These are phyloP conservation scores for Oryzias dopingdopingensis DNA, from an alignment of 2,797 vertebrate species.

Conservation along the genomic window DNA sequence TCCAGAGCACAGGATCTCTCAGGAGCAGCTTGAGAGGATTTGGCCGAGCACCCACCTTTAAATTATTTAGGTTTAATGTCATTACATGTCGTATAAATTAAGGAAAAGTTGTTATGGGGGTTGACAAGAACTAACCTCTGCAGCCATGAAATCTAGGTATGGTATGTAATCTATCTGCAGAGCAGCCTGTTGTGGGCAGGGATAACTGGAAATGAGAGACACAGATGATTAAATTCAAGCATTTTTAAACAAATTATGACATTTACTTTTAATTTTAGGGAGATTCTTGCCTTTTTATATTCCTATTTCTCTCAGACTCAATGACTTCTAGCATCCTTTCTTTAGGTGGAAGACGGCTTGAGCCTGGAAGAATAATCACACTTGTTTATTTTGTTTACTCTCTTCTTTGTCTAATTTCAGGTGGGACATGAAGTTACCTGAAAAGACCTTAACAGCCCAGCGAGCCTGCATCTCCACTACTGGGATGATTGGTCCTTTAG, in stretches of 20 bases:
- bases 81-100: background rate
- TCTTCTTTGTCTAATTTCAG: background rate
- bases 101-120: background rate
- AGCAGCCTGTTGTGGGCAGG: slow-evolving; percentile 56
- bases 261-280: background rate
- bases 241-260: background rate
- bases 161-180: slow-evolving; percentile 71
- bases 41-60: slow-evolving; percentile 75
- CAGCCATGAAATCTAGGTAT: slow-evolving; percentile 80
- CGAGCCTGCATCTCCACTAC: slow-evolving; percentile 78
- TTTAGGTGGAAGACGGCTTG: slow-evolving; percentile 57
- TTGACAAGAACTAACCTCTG: slow-evolving; percentile 62
- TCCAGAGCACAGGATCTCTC: slow-evolving; percentile 79
- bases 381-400: background rate
- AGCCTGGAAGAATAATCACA: slow-evolving; percentile 51
- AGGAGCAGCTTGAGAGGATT: slow-evolving; percentile 72
- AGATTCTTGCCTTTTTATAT: slow-evolving; percentile 54
- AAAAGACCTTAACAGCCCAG: slow-evolving; percentile 76
- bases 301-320: slow-evolving; percentile 48
- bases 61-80: background rate
- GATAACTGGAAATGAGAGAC: slow-evolving; percentile 56
- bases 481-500: slow-evolving; percentile 71
- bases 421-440: slow-evolving; percentile 61
- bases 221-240: background rate
- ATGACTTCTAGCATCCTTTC: slow-evolving; percentile 60